Percentiles rank a stretch among this genome's conserved stretches.
Conservation (phyloP, 2,888 invertebrate species). For the Pharmacophagus antenor region DNA sequence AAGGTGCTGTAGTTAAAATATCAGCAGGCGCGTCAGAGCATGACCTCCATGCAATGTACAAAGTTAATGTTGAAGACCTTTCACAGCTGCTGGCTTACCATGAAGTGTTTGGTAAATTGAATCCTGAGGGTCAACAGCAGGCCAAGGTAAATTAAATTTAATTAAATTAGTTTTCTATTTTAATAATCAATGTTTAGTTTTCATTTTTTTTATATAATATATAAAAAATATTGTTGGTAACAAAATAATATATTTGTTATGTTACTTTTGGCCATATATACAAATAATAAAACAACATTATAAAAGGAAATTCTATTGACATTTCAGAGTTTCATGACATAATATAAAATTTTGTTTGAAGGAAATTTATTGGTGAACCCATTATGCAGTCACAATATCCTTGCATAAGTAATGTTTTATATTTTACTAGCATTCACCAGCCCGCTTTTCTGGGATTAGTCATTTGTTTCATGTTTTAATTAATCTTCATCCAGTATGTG, state of each 20-base stretch:
- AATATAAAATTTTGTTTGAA: neutral
- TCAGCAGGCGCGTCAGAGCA: conserved; percentile 84
- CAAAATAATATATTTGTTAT: no score
- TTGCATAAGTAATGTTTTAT: neutral
- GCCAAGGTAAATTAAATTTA: conserved; percentile 49
- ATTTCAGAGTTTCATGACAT: no score
- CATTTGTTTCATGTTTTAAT: no score
- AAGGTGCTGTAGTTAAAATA: conserved; percentile 88
- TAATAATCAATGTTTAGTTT: neutral
- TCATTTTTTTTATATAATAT: no score
- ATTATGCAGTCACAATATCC: neutral
- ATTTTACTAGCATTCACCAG: neutral
- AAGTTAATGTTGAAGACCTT: conserved; percentile 91
- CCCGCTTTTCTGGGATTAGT: no score
- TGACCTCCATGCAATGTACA: conserved; percentile 90
- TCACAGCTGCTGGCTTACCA: conserved; percentile 92
- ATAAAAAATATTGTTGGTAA: no score
- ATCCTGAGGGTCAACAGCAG: conserved; percentile 63
- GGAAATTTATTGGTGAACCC: neutral
- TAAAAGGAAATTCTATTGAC: no score
- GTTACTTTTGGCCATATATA: no score
- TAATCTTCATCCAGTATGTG: no score
- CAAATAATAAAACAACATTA: no score
- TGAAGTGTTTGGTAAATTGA: conserved; percentile 85
- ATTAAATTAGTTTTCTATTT: neutral